Evolutionary conservation across 1,140 invertebrate genomes (phyloP).

Genomic region (Neodiprion lecontei): DNA sequence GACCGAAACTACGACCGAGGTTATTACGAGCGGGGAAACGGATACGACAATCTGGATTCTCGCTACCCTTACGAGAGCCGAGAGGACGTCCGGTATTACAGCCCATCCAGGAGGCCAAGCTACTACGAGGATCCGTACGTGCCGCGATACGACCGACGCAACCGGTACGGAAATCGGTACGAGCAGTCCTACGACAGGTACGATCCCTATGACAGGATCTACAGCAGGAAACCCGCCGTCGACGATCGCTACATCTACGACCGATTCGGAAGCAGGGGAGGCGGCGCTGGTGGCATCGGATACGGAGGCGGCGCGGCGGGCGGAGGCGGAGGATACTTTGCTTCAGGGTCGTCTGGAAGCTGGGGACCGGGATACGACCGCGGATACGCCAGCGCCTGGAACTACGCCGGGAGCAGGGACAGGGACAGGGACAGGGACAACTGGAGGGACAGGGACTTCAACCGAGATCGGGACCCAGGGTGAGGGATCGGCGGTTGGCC

Average conservation of each 20-base stretch:
- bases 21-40: constrained; percentile 50
- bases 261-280: constrained; percentile 39
- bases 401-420: constrained; percentile 40
- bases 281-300: constrained; percentile 47
- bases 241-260: constrained; percentile 31
- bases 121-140: constrained; percentile 19
- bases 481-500: constrained; percentile 22
- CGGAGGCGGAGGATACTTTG: constrained; percentile 60
- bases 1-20: constrained; percentile 48
- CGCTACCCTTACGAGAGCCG: constrained; percentile 43
- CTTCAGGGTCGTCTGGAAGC: constrained; percentile 50
- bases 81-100: constrained; percentile 48
- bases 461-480: constrained; percentile 42
- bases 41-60: constrained; percentile 52
- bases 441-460: constrained; percentile 42
- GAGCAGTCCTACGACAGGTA: constrained; percentile 35
- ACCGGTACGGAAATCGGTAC: constrained; percentile 28
- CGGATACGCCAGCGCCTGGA: constrained; percentile 55
- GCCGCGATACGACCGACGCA: constrained; percentile 38
- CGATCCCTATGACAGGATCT: constrained; percentile 29
- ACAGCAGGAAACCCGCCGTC: constrained; percentile 37
- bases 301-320: constrained; percentile 8
- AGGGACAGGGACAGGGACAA: constrained; percentile 33
- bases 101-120: constrained; percentile 28
- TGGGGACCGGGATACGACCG: constrained; percentile 46